These are phyloP conservation scores for Sakesphorus luctuosus DNA, from an alignment of 2,113 vertebrate genomes.

Conservation along the genomic window DNA sequence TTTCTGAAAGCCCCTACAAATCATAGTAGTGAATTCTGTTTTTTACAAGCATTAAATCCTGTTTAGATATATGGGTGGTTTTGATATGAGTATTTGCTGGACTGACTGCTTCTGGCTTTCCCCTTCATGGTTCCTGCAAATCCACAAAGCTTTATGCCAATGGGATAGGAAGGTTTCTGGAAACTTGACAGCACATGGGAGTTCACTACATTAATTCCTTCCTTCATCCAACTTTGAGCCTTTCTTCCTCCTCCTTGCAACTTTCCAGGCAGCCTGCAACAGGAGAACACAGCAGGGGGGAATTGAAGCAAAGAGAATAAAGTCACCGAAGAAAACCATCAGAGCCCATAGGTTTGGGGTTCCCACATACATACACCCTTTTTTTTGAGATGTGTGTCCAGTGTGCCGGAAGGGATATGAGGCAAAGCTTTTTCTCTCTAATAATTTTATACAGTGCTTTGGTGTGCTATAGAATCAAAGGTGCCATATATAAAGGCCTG, in stretches of 20 bases:
- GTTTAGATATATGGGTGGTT: background rate
- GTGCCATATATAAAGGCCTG: background rate
- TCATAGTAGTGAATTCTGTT: background rate
- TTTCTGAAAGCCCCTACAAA: background rate
- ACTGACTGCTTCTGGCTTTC: background rate
- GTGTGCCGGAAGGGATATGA: background rate
- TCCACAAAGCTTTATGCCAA: background rate
- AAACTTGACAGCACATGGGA: background rate
- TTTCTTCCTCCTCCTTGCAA: background rate
- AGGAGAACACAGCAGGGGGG: background rate
- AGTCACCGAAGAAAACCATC: background rate
- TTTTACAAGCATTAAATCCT: constrained; percentile 19
- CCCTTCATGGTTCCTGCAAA: background rate
- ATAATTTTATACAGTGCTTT: background rate
- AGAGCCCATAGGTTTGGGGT: background rate
- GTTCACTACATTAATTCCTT: background rate
- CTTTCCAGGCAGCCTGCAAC: background rate
- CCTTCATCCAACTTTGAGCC: background rate
- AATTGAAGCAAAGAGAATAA: background rate
- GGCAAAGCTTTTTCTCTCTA: background rate
- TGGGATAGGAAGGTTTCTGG: background rate
- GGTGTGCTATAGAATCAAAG: background rate
- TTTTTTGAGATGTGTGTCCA: fast-evolving
- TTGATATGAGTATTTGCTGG: background rate
- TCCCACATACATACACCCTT: too few species aligned